These are phyloP conservation scores for Rhingia campestris DNA, from an alignment of 2,888 invertebrate genomes.

Conservation along the genomic window DNA sequence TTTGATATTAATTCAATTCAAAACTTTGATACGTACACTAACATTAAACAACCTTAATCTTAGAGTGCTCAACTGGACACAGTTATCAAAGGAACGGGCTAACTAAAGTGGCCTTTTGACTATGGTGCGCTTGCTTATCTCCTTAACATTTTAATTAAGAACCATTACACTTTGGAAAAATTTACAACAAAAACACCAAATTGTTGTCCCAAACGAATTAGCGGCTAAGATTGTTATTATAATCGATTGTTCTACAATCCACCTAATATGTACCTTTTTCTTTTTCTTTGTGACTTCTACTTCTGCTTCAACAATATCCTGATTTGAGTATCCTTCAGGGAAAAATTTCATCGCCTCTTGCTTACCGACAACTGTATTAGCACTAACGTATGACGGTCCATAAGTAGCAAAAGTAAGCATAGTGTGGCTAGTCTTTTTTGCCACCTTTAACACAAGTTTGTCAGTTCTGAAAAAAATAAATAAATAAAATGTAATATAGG, in stretches of 20 bases:
- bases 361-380: conserved; percentile 86
- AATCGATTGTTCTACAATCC: background rate
- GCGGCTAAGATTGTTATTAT: background rate
- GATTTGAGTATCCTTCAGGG: conserved; percentile 84
- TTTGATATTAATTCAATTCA: no score
- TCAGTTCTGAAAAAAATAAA: conserved; percentile 84
- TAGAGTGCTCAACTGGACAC: no score
- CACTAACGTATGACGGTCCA: conserved; percentile 88
- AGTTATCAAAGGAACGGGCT: no score
- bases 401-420: conserved; percentile 86
- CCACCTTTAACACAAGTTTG: conserved; percentile 88
- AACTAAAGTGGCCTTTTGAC: no score
- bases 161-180: no score
- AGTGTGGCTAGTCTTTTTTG: conserved; percentile 86
- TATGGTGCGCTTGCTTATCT: no score
- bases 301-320: conserved; percentile 14
- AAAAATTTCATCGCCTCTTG: conserved; percentile 88
- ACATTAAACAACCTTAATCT: no score
- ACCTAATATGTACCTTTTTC: conserved; percentile 10
- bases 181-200: no score
- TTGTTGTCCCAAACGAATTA: no score
- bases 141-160: no score
- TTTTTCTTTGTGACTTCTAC: conserved; percentile 19
- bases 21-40: no score
- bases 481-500: background rate